Base-by-base conservation (phyloP, 1,140 invertebrate species). In the Papilio aristodemus region DNA sequence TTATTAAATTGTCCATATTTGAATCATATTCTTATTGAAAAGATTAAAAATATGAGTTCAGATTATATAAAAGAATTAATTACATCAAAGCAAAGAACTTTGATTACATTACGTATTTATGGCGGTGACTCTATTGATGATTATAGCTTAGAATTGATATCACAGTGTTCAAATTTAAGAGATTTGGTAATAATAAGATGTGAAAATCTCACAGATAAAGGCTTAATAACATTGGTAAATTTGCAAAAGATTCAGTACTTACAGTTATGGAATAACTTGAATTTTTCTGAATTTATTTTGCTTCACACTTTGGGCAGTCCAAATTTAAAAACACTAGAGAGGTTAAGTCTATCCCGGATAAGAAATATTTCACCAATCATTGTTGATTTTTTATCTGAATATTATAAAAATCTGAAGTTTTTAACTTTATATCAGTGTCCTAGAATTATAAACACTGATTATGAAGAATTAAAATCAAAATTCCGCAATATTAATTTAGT, bases 191-290 rank as follows among this genome's bases (percentile, higher is more conserved):
- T 92, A 71, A 82, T 90, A 43, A 81, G 85, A 70, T 89, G 91
- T 80, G 90, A 92, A 72, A 83, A 81, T 60, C 74, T 92, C 1
- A 90, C 86, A 8, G 87, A 92, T 75, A 63, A 62, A 46, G 88
- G 89, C 39, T 74, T 92, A n/a, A 62, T 80, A 17, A 32, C 75
- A 19, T 69, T 91, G 17, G 76, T 75, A 58, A 77, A 83, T 71
- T 75, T 90, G 5, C 81, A 78, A 64, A 70, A 72, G 19, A 76
- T 91, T 67, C 68, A 86, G 73, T 83, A 85, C 64, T 72, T 91
- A 68, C 88, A 91, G 63, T 75, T 92, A 39, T 92, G 91, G 90
- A 92, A 92, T 68, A 92, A 92, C 72, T 72, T 50, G 8, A 84
- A 78, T 59, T 92, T 92, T 75, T 79, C 87, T 22, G 86, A 91